Base-by-base conservation (phyloP, 2,888 invertebrate genomes). In the Callosobruchus maculatus region DNA sequence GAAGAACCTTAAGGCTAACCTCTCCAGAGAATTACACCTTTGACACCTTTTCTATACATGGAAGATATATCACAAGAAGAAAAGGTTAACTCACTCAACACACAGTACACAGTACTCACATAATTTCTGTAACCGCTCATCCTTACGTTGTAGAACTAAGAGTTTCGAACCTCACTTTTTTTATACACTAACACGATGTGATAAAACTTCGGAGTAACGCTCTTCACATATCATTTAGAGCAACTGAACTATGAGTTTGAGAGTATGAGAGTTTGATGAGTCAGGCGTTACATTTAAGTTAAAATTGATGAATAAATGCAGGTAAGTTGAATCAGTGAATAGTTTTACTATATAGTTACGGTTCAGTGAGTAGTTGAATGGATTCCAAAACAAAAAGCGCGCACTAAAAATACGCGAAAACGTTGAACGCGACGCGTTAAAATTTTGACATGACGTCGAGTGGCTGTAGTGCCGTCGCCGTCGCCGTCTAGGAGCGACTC, bases 371-470 rank as follows among this genome's bases (percentile, higher is more conserved):
- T 49, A 49, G 4, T 49, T 49, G 49, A 49, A 13, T 13, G 9
- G 13, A 49, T 13, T 49, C 49, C 49, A 49, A 49, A 30, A 22
- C 21, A 30, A 30, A 21, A 71, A 49, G 21, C 22, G 66, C 66
- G 18, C 7, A 66, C 49, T n/a, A 22, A 21, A 22, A 69, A 72
- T 68, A 77, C 72, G 31, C 70, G 74, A 71, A 76, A 73, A 74
- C 76, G 70, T 21, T 20, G 66, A 22, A 76, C 76, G 75, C 75
- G 71, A 49, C 71, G 73, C 75, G n/a, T n/a, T n/a, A n/a, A n/a
- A 78, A 79, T 81, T 79, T 78, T 77, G 81, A 79, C 81, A 49
- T 80, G 81, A 82, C 81, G 80, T 79, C 77, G 78, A 77, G n/a
- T n/a, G n/a, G n/a, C n/a, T n/a, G n/a, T n/a, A n/a, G n/a, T n/a